Evolutionary conservation across 2,113 vertebrate genomes (phyloP).

Genomic region (Melanocharis versteri): DNA sequence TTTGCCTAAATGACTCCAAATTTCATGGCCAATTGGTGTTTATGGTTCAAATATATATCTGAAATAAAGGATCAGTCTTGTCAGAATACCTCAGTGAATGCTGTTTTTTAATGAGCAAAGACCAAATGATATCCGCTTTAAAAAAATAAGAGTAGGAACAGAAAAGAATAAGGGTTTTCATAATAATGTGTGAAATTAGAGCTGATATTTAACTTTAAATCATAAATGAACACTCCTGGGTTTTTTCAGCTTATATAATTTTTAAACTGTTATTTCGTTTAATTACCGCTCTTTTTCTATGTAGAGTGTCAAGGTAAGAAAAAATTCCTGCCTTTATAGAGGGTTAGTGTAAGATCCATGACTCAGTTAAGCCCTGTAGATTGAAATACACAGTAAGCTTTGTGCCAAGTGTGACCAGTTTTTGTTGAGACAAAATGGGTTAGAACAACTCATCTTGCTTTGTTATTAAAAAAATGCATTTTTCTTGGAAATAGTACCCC

Average conservation of each 20-base stretch:
- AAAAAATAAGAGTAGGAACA: neutral
- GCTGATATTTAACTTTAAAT: neutral
- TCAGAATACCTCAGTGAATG: neutral
- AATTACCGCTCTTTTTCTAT: neutral
- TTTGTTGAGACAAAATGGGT: neutral
- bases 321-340: neutral
- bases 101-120: neutral
- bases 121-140: fast-evolving
- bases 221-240: neutral
- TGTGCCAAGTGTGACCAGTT: neutral
- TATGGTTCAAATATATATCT: neutral
- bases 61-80: neutral
- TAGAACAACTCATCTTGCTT: neutral
- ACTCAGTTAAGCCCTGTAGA: neutral
- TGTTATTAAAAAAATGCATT: neutral
- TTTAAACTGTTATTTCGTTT: neutral
- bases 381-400: neutral
- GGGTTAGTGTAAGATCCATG: neutral
- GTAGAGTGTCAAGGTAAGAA: neutral
- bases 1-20: neutral
- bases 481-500: neutral
- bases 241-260: neutral
- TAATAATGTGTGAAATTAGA: neutral
- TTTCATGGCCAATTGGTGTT: neutral
- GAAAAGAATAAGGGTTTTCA: neutral